Conservation (phyloP, 2,888 invertebrate species). For the Brachycybe producta region DNA sequence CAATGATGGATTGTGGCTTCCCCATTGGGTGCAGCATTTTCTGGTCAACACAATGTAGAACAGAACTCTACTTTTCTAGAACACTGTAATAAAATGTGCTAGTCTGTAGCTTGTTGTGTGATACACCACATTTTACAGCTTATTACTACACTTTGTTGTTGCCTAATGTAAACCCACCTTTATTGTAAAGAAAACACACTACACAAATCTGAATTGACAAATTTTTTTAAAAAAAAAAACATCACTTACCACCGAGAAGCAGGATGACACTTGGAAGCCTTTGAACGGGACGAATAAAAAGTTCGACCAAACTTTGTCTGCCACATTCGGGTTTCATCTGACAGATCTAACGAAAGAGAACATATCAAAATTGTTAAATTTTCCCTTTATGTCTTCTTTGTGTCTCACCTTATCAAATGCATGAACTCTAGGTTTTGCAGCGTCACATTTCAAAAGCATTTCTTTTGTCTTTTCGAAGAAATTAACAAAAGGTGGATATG, state of each 20-base stretch:
- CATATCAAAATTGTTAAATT: not conserved
- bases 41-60: no score
- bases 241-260: slow-evolving; percentile 66
- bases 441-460: slow-evolving; percentile 78
- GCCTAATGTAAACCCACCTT: no score
- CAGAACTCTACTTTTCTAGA: no score
- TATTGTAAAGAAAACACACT: no score
- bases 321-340: slow-evolving; percentile 77
- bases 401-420: slow-evolving; percentile 94
- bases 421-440: slow-evolving; percentile 88
- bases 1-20: no score
- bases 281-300: slow-evolving; percentile 95
- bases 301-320: slow-evolving; percentile 84
- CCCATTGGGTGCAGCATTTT: no score
- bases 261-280: slow-evolving; percentile 91
- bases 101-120: no score
- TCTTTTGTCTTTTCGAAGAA: slow-evolving; percentile 96
- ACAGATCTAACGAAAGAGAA: slow-evolving; percentile 30
- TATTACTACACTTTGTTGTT: no score
- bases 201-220: not conserved
- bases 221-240: slow-evolving; percentile 2
- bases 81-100: no score
- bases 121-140: no score
- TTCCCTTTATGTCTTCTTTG: not conserved
- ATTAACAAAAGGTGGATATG: slow-evolving; percentile 96